Percentiles rank a stretch among this genome's conserved stretches.
phyloP scores from a whole-genome alignment of 2,888 invertebrate genomes.

The Yponomeuta evonymella region DNA sequence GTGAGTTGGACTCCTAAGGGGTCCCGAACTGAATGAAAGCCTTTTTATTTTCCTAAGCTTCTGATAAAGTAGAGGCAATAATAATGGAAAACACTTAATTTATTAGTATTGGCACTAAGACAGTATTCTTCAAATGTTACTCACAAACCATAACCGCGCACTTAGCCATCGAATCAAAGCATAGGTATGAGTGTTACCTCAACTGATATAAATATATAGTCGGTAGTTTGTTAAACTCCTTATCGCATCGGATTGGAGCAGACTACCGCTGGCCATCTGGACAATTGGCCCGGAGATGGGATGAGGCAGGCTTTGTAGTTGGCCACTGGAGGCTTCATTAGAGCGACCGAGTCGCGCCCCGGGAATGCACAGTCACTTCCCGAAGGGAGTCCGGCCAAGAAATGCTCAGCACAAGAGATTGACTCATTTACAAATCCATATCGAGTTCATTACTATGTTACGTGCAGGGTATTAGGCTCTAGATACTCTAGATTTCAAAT shows the following conservation, averaged over 20 bases:
- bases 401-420: neutral
- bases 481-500: no score
- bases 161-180: no score
- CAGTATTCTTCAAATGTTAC: no score
- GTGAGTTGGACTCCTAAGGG: no score
- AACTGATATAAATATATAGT: neutral
- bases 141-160: no score
- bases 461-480: neutral
- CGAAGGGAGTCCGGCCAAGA: constrained; percentile 16
- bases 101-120: no score
- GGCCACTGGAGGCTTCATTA: constrained; percentile 61
- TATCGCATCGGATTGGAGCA: neutral
- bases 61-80: no score
- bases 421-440: neutral
- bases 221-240: neutral
- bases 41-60: no score
- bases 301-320: constrained; percentile 35
- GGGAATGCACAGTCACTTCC: constrained; percentile 49
- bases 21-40: no score
- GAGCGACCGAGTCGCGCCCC: constrained; percentile 37
- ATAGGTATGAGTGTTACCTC: no score
- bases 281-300: constrained; percentile 16
- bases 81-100: no score
- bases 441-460: neutral
- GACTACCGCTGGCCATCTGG: neutral